Conservation (phyloP, 2,113 vertebrate species). For the Pangasianodon gigas region DNA sequence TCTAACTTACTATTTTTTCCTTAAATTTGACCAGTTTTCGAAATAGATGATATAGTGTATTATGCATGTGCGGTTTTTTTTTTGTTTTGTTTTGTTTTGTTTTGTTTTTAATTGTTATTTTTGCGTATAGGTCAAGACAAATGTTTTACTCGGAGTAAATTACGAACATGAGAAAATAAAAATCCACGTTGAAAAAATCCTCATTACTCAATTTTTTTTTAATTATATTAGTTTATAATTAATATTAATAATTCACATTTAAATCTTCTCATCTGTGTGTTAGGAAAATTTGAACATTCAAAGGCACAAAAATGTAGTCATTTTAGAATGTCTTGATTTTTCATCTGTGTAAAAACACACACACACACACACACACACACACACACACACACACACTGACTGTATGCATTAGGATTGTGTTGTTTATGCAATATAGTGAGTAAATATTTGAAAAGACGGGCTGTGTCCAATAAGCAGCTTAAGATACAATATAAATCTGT, state of each 20-base stretch:
- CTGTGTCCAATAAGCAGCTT: conserved; percentile 56
- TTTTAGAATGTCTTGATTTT: conserved; percentile 10
- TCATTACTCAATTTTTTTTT: background rate
- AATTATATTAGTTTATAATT: background rate
- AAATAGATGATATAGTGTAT: background rate
- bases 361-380: background rate
- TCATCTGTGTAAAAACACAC: conserved; percentile 4
- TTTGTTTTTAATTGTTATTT: background rate
- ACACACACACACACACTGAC: conserved; percentile 15
- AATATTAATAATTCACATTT: conserved; percentile 1
- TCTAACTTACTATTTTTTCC: background rate
- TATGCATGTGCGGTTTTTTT: no score
- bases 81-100: background rate
- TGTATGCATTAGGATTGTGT: conserved; percentile 47
- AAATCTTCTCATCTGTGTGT: background rate
- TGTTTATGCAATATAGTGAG: conserved; percentile 75
- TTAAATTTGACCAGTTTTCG: background rate
- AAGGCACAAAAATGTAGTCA: background rate
- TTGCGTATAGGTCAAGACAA: background rate
- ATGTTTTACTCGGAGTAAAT: background rate
- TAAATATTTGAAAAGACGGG: conserved; percentile 71
- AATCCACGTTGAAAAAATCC: background rate
- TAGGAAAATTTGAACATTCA: background rate
- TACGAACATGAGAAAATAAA: background rate
- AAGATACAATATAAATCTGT: conserved; percentile 60